A percentile compares a stretch with the other conserved stretches of the same genome.
phyloP scores from a whole-genome alignment of 2,888 invertebrate genomes.

The Eledone cirrhosa region DNA sequence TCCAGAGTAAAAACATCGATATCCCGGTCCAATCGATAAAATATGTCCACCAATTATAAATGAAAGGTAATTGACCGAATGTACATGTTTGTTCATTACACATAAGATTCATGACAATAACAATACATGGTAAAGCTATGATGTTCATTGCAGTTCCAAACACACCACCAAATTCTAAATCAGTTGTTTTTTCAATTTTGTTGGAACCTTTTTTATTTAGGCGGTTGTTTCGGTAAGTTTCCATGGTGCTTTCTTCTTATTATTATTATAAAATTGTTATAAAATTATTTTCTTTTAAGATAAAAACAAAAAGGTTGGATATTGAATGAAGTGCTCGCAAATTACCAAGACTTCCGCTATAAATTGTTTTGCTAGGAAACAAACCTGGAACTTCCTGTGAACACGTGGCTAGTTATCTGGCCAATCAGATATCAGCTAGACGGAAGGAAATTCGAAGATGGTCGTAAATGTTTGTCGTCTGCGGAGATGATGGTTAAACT shows the following conservation, averaged over 20 bases:
- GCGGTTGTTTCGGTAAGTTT: no score
- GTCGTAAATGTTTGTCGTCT: not conserved
- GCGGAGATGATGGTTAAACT: no score
- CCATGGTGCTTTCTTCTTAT: no score
- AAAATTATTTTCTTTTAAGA: no score
- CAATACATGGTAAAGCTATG: slow-evolving; percentile 66
- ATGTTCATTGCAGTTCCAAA: slow-evolving; percentile 69
- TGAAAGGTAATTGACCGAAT: slow-evolving; percentile 38
- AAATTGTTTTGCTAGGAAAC: no score
- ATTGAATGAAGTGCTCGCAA: no score
- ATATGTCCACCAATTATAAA: slow-evolving; percentile 42
- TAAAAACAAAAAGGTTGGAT: no score
- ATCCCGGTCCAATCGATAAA: slow-evolving; percentile 57
- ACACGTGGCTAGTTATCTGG: not conserved
- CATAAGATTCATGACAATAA: slow-evolving; percentile 68
- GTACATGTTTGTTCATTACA: slow-evolving; percentile 65
- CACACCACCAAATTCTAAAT: slow-evolving; percentile 70
- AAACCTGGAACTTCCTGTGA: no score
- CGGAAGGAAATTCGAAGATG: slow-evolving; percentile 26
- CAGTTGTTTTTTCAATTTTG: slow-evolving; percentile 34
- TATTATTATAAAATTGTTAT: no score
- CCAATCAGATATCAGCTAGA: slow-evolving; percentile 5
- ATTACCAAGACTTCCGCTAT: no score
- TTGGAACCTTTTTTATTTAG: slow-evolving; percentile 17
- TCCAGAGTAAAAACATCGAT: slow-evolving; percentile 62